Conservation (phyloP, 2,113 vertebrate genomes). For the Ophiodon elongatus region DNA sequence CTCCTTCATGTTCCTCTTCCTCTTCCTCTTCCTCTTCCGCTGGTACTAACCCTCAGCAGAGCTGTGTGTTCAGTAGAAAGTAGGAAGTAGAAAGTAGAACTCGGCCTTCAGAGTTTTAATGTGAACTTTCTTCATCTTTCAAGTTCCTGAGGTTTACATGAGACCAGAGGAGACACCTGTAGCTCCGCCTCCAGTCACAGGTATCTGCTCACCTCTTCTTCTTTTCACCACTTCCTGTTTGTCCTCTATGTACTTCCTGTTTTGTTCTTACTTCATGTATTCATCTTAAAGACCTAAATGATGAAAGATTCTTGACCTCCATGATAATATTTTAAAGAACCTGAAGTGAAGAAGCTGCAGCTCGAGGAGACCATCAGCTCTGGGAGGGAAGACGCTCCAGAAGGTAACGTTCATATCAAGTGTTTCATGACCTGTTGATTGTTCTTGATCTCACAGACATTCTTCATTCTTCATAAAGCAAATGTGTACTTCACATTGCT, state of each 20-base stretch:
- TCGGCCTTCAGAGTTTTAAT: slow-evolving; percentile 44
- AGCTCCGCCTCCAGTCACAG: slow-evolving; percentile 64
- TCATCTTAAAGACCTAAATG: background rate
- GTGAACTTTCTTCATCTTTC: slow-evolving; percentile 70
- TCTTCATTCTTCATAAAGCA: slow-evolving; percentile 17
- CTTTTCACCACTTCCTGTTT: background rate
- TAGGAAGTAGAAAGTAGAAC: background rate
- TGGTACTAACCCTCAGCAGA: slow-evolving; percentile 34
- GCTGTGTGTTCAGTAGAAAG: slow-evolving; percentile 2
- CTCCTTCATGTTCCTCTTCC: background rate
- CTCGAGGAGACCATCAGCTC: slow-evolving; percentile 65
- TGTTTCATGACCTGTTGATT: background rate
- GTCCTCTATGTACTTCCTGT: background rate
- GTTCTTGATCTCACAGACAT: background rate
- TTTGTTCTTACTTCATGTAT: slow-evolving; percentile 6
- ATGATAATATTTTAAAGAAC: slow-evolving; percentile 77
- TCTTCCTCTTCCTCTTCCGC: background rate
- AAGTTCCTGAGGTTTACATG: slow-evolving; percentile 72
- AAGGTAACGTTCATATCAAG: slow-evolving; percentile 82
- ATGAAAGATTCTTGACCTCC: slow-evolving; percentile 17
- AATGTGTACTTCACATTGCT: background rate
- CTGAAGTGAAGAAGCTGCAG: slow-evolving; percentile 77
- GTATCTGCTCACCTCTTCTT: slow-evolving; percentile 62
- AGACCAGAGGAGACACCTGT: slow-evolving; percentile 57
- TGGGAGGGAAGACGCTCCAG: slow-evolving; percentile 77